These are phyloP conservation scores for Microcebus jonahi DNA, from an alignment of 2,113 vertebrate genomes.

Conservation along the genomic window DNA sequence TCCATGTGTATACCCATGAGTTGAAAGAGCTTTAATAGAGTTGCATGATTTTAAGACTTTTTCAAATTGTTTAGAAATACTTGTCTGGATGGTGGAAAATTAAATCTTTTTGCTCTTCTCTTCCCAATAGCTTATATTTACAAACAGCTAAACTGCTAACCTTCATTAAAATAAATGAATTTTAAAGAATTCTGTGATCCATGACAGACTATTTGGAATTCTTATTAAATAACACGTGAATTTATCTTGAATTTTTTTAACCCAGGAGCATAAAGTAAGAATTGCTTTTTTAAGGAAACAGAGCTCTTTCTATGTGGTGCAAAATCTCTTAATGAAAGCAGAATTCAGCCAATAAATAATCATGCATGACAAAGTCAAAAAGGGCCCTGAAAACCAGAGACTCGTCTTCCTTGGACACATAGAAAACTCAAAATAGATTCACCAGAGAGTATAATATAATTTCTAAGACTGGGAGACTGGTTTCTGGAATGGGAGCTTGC, in stretches of 20 bases:
- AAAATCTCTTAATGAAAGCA: neutral
- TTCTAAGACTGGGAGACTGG: neutral
- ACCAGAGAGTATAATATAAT: neutral
- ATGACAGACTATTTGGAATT: neutral
- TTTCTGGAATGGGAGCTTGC: neutral
- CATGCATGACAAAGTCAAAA: neutral
- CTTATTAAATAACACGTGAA: conserved; percentile 29
- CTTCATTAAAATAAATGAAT: conserved; percentile 34
- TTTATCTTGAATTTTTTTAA: conserved; percentile 23
- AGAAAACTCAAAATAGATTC: neutral
- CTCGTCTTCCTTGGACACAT: neutral
- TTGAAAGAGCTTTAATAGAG: neutral
- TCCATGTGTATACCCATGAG: neutral
- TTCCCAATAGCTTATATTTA: conserved; percentile 24
- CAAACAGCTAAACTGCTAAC: conserved; percentile 24
- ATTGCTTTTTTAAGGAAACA: conserved; percentile 32
- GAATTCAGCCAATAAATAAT: neutral
- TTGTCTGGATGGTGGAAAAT: conserved; percentile 16
- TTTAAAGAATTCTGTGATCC: conserved; percentile 11
- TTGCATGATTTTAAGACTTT: neutral
- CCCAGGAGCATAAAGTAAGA: neutral
- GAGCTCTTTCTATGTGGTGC: neutral
- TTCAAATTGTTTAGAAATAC: neutral
- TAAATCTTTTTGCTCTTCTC: neutral
- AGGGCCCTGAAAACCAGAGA: neutral